Percentiles rank a stretch among this genome's conserved stretches.
Conservation (phyloP, 2,797 vertebrate genomes). For the Pipistrellus pipistrellus region DNA sequence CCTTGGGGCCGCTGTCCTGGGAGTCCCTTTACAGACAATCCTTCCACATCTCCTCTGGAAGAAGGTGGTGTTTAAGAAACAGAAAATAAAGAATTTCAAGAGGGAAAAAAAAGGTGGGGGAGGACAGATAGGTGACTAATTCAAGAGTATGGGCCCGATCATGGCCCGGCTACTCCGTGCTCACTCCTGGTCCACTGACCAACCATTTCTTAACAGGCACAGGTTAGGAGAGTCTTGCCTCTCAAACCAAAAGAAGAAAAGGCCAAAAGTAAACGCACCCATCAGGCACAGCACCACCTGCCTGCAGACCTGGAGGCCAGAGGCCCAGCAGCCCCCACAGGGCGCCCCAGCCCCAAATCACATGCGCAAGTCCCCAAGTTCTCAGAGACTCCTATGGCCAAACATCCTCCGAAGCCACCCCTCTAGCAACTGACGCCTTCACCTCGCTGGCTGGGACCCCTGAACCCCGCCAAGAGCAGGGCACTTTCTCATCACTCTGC, state of each 20-base stretch:
- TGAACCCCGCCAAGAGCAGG: no score
- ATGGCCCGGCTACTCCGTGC: accelerated
- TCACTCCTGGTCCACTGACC: background rate
- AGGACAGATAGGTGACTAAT: accelerated
- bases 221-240: background rate
- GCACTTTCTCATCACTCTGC: accelerated
- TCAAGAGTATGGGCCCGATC: accelerated
- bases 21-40: background rate
- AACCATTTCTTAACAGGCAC: background rate
- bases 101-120: accelerated
- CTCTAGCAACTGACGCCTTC: background rate
- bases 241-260: background rate
- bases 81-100: no score
- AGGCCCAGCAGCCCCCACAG: accelerated
- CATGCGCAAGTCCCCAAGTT: background rate
- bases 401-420: background rate
- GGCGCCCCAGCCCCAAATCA: background rate
- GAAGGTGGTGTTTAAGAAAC: background rate
- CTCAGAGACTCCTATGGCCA: background rate
- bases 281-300: background rate
- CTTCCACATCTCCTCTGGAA: background rate
- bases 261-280: background rate
- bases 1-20: accelerated
- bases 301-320: no score
- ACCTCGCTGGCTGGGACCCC: background rate